These are phyloP conservation scores for Bicyclus anynana DNA, from an alignment of 1,140 invertebrate species.

Conservation along the genomic window DNA sequence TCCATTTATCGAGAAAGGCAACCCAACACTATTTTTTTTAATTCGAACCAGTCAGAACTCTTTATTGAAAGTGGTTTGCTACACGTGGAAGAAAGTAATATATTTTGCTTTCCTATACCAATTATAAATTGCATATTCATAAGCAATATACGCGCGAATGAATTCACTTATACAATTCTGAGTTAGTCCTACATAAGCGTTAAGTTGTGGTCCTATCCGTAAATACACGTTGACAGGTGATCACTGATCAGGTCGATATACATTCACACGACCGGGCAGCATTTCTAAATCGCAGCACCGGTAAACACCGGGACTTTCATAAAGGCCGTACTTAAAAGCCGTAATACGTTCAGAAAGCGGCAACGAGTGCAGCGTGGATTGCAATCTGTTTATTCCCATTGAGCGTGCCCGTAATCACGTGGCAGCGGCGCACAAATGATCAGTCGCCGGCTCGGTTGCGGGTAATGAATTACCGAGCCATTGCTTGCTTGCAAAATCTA, in stretches of 20 bases:
- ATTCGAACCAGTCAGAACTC: too few relatives aligned
- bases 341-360: slow-evolving; percentile 20
- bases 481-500: slow-evolving; percentile 65
- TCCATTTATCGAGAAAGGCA: too few relatives aligned
- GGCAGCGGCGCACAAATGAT: slow-evolving; percentile 51
- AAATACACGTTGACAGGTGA: too few relatives aligned
- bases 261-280: not conserved
- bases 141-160: too few relatives aligned
- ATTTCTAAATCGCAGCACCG: not conserved
- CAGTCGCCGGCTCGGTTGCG: slow-evolving; percentile 41
- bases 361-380: slow-evolving; percentile 40
- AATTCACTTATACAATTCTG: too few relatives aligned
- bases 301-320: slow-evolving; percentile 5
- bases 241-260: not conserved
- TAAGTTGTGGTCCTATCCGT: too few relatives aligned
- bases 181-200: too few relatives aligned
- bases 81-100: too few relatives aligned
- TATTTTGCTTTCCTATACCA: too few relatives aligned
- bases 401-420: slow-evolving; percentile 54
- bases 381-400: slow-evolving; percentile 47
- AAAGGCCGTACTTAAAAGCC: slow-evolving; percentile 15
- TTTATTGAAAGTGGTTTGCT: too few relatives aligned
- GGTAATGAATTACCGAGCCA: slow-evolving; percentile 60
- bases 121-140: too few relatives aligned
- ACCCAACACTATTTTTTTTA: too few relatives aligned